Evolutionary conservation across 2,113 vertebrate species (phyloP).

Genomic region (Otolemur garnettii): DNA sequence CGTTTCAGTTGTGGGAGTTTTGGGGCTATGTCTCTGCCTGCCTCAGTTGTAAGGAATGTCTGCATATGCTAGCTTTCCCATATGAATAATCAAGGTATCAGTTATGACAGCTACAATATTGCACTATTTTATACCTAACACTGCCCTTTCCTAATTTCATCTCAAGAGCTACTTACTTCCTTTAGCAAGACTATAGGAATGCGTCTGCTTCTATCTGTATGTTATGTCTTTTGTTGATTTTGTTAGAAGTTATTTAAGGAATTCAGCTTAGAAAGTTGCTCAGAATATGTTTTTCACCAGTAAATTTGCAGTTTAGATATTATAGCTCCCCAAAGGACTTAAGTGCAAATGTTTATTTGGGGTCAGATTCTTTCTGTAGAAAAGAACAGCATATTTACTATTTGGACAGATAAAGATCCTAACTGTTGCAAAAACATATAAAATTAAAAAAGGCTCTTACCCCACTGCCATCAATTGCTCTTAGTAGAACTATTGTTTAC

Average conservation of each 20-base stretch:
- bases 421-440: background rate
- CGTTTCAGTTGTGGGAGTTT: constrained; percentile 8
- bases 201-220: background rate
- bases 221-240: background rate
- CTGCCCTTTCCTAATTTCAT: background rate
- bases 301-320: background rate
- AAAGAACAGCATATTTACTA: background rate
- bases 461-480: background rate
- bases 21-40: background rate
- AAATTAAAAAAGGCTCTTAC: background rate
- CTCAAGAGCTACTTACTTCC: background rate
- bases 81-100: constrained; percentile 40
- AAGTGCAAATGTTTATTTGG: background rate
- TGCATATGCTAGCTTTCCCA: background rate
- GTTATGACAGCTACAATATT: background rate
- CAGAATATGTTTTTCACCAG: background rate
- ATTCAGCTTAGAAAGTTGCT: background rate
- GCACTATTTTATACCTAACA: background rate
- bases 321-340: background rate
- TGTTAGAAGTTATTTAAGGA: background rate
- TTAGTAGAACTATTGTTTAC: background rate
- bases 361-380: background rate
- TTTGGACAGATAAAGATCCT: background rate
- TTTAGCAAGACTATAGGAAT: background rate
- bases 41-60: constrained; percentile 24